A percentile compares a stretch with the other conserved stretches of the same genome.
These are phyloP conservation scores for Threskiornis aethiopicus DNA, from an alignment of 2,797 vertebrate genomes.

Conservation along the genomic window DNA sequence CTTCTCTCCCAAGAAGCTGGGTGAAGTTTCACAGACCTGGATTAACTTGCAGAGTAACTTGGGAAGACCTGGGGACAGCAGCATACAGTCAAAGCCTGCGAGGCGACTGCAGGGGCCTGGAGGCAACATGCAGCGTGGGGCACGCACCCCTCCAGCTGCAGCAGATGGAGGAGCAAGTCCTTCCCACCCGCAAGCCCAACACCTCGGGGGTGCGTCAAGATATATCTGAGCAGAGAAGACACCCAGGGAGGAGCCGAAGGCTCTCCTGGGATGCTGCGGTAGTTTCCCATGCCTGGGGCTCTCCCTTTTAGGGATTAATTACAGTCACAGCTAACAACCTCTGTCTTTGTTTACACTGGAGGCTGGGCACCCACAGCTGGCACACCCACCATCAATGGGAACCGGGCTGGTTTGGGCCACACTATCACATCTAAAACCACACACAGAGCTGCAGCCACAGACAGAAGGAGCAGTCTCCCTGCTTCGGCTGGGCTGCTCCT, in stretches of 20 bases:
- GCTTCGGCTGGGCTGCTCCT: neutral
- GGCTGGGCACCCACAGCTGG: neutral
- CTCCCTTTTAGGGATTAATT: neutral
- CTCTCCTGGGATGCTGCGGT: neutral
- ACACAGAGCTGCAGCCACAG: neutral
- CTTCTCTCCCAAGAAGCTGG: neutral
- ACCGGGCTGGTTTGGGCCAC: neutral
- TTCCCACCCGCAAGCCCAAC: neutral
- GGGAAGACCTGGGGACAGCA: neutral
- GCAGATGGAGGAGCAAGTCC: neutral
- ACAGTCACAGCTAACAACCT: neutral
- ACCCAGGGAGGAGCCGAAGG: neutral
- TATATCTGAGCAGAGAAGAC: neutral
- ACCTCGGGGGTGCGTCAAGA: rapidly evolving
- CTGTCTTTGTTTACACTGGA: neutral
- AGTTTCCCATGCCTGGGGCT: neutral
- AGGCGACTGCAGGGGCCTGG: rapidly evolving
- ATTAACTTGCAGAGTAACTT: neutral
- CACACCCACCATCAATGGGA: neutral
- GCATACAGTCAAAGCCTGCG: rapidly evolving
- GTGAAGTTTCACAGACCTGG: neutral
- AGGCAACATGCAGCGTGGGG: rapidly evolving
- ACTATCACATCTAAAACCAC: neutral
- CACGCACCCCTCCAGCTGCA: rapidly evolving
- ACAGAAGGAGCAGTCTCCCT: neutral